Evolutionary conservation across 1,140 invertebrate species (phyloP).

Genomic region (Maconellicoccus hirsutus): DNA sequence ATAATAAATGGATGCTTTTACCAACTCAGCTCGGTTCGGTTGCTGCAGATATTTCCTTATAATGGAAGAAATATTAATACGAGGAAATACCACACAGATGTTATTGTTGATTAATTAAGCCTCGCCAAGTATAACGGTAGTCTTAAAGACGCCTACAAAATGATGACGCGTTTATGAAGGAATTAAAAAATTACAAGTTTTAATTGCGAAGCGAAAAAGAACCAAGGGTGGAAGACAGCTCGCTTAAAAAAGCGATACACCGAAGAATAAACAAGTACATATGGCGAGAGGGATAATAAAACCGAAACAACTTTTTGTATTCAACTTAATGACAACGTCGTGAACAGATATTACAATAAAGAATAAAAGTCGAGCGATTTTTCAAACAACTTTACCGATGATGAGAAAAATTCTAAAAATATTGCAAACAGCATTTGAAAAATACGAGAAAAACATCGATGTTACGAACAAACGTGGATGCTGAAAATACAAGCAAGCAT

Average conservation of each 20-base stretch:
- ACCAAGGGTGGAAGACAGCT: too few relatives aligned
- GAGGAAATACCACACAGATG: neutral
- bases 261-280: neutral
- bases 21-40: neutral
- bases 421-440: neutral
- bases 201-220: neutral
- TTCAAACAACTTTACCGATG: constrained; percentile 8
- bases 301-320: neutral
- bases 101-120: neutral
- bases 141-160: neutral
- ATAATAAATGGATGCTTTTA: neutral
- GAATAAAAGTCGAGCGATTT: constrained; percentile 1
- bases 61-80: neutral
- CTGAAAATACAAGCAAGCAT: neutral
- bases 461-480: neutral
- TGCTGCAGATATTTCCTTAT: neutral
- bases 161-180: too few relatives aligned
- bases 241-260: too few relatives aligned
- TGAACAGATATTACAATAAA: constrained; percentile 1
- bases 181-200: neutral
- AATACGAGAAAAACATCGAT: constrained; percentile 5
- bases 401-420: neutral
- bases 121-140: neutral
- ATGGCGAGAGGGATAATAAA: neutral
- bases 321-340: neutral